Evolutionary conservation across 2,113 vertebrate genomes (phyloP).

Genomic region (Gavia stellata): DNA sequence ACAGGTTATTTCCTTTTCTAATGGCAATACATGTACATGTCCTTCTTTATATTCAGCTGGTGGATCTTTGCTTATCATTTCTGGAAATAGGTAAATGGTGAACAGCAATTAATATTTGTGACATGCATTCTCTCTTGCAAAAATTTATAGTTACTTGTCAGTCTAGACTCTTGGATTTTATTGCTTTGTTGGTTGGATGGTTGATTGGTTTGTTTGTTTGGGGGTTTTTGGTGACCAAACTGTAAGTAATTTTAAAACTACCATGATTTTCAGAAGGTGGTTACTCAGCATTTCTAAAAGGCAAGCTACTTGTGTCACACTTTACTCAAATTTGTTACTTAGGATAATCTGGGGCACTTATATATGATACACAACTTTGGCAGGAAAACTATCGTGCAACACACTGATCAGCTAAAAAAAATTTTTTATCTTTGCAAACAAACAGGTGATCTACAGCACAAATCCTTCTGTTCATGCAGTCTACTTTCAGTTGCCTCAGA

Average conservation of each 20-base stretch:
- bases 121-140: background rate
- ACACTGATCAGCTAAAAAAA: background rate
- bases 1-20: background rate
- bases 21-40: background rate
- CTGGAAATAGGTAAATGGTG: background rate
- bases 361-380: background rate
- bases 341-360: background rate
- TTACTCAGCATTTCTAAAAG: background rate
- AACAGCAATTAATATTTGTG: background rate
- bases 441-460: background rate
- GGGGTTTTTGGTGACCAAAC: background rate
- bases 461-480: background rate
- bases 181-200: rapidly evolving
- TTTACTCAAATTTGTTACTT: background rate
- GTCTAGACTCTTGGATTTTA: background rate
- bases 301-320: background rate
- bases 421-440: background rate
- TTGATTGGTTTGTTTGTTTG: background rate
- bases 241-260: background rate
- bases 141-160: background rate
- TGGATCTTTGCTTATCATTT: background rate
- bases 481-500: background rate
- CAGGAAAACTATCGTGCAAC: background rate
- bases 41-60: background rate
- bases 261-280: background rate